Conservation (phyloP, 2,797 vertebrate genomes). For the Varecia variegata region DNA sequence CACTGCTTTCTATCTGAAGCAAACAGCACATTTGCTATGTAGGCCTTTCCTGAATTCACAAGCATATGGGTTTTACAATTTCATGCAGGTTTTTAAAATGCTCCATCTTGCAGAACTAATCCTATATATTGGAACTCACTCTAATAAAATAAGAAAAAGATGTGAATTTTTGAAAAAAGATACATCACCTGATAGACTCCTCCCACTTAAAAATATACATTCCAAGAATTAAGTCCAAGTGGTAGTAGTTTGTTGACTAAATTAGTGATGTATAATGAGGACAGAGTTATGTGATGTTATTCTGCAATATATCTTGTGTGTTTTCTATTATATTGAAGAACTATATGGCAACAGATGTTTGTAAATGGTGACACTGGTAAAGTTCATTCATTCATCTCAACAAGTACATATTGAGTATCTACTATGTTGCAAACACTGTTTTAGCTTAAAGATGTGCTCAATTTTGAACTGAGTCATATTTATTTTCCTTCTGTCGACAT, state of each 20-base stretch:
- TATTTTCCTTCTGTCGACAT: neutral
- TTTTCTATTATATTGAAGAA: neutral
- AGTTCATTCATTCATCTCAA: neutral
- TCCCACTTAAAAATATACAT: neutral
- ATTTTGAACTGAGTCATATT: neutral
- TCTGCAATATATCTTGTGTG: neutral
- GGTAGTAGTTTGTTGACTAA: neutral
- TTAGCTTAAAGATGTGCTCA: neutral
- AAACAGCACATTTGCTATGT: neutral
- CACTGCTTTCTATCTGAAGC: neutral
- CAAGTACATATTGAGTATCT: neutral
- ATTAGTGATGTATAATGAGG: neutral
- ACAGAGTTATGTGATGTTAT: neutral
- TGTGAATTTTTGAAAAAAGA: neutral
- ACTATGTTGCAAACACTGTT: neutral
- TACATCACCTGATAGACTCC: neutral
- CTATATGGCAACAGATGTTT: neutral
- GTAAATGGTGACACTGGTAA: neutral
- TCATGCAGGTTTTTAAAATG: conserved; percentile 4
- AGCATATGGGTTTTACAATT: neutral
- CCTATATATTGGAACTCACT: neutral
- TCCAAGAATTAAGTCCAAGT: neutral
- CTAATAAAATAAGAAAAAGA: neutral
- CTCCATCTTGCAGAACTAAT: neutral
- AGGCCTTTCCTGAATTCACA: neutral